phyloP scores from a whole-genome alignment of 2,888 invertebrate species.

The Hedychridium roseum region DNA sequence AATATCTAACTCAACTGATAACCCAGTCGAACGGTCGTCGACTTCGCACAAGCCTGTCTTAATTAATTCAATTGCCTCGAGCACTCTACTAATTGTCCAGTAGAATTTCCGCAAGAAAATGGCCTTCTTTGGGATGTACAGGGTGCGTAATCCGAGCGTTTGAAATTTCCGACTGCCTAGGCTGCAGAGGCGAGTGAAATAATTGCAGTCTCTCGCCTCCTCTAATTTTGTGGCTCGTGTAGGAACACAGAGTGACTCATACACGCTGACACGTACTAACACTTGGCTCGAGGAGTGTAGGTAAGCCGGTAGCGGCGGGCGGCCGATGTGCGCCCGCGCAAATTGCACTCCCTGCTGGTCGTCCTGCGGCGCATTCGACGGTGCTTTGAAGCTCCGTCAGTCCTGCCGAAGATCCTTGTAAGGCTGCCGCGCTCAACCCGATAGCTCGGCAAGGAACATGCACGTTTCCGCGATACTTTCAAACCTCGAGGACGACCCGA shows the following conservation, averaged over 20 bases:
- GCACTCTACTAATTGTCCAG: constrained; percentile 2
- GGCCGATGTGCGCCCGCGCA: constrained; percentile 52
- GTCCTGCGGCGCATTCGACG: constrained; percentile 48
- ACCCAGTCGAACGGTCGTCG: no score
- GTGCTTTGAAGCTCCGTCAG: constrained; percentile 49
- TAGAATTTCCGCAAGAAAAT: no score
- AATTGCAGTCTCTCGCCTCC: constrained; percentile 19
- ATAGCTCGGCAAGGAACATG: no score
- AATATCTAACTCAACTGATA: no score
- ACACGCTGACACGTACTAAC: not conserved
- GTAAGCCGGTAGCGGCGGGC: not conserved
- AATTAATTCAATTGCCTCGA: no score
- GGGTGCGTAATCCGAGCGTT: constrained; percentile 4
- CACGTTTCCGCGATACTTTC: no score
- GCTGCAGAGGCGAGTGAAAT: constrained; percentile 17
- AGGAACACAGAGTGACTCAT: constrained; percentile 1
- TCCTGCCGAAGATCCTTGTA: constrained; percentile 53
- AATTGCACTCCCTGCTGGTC: constrained; percentile 33
- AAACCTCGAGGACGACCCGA: no score
- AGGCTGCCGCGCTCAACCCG: constrained; percentile 48
- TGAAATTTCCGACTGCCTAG: constrained; percentile 24
- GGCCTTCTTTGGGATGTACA: no score
- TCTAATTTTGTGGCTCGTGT: constrained; percentile 15
- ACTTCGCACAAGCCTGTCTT: no score
- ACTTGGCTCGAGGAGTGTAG: no score